Percentiles rank a stretch among this genome's conserved stretches.
Conservation (phyloP, 1,140 invertebrate genomes). For the Drosophila oshimai region DNA sequence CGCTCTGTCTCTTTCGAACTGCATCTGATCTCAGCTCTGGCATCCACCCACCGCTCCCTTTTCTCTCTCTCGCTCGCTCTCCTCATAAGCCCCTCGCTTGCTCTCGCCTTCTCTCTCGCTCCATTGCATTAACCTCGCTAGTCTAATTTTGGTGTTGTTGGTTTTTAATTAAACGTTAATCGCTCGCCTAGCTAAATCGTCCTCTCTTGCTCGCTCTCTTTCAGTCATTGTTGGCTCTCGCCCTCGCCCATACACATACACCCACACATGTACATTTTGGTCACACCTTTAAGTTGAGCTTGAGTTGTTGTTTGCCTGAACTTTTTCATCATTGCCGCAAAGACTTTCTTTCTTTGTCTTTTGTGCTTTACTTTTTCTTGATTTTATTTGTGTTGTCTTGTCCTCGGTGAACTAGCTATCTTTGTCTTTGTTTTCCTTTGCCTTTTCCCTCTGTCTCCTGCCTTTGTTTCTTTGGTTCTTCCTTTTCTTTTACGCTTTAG, state of each 20-base stretch:
- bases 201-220: conserved; percentile 18
- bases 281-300: conserved; percentile 45
- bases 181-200: conserved; percentile 33
- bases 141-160: conserved; percentile 67
- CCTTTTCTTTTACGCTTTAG: conserved; percentile 24
- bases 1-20: conserved; percentile 14
- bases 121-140: conserved; percentile 38
- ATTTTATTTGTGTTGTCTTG: conserved; percentile 34
- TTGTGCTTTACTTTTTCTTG: conserved; percentile 21
- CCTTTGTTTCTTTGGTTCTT: background rate
- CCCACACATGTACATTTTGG: background rate
- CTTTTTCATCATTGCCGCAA: conserved; percentile 45
- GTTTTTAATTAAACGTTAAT: conserved; percentile 63
- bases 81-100: conserved; percentile 12
- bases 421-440: conserved; percentile 8
- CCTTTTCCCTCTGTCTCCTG: background rate
- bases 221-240: conserved; percentile 22
- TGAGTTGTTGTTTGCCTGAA: conserved; percentile 53
- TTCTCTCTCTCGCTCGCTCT: conserved; percentile 3
- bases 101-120: conserved; percentile 23
- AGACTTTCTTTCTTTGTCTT: conserved; percentile 26
- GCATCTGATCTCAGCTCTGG: conserved; percentile 17
- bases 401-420: background rate
- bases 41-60: background rate
- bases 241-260: conserved; percentile 1